Percentiles rank a stretch among this genome's conserved stretches.
Evolutionary conservation across 2,113 vertebrate genomes (phyloP).

Genomic region (Zapus hudsonius): DNA sequence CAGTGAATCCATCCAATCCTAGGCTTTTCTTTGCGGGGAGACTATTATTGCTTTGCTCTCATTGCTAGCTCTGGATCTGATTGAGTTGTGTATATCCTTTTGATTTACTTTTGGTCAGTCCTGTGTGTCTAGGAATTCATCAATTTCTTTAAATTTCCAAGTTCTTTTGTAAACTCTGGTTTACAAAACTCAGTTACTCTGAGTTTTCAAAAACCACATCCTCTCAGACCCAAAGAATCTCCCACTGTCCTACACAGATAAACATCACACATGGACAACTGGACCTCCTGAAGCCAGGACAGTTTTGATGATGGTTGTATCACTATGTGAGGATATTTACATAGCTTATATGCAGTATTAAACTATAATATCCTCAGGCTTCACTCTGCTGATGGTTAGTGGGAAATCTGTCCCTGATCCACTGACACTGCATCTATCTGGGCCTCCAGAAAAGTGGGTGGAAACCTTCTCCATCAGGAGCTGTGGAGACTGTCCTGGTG

Average conservation of each 20-base stretch:
- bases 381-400: neutral
- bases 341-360: neutral
- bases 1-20: no score
- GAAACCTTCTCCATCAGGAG: neutral
- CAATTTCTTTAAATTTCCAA: no score
- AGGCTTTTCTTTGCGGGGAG: no score
- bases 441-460: rapidly evolving
- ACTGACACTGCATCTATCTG: neutral
- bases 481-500: neutral
- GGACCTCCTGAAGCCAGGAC: rapidly evolving
- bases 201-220: neutral
- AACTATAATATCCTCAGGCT: neutral
- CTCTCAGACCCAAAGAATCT: neutral
- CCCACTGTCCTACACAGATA: neutral
- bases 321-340: neutral
- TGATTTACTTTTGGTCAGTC: no score
- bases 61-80: no score
- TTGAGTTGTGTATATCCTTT: no score
- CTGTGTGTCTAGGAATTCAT: no score
- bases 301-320: neutral
- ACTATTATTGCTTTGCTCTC: no score
- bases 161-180: no score
- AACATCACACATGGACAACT: no score
- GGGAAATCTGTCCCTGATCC: neutral
- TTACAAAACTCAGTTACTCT: no score